phyloP scores from a whole-genome alignment of 2,888 invertebrate species.

The Hirtodrosophila cameraria region DNA sequence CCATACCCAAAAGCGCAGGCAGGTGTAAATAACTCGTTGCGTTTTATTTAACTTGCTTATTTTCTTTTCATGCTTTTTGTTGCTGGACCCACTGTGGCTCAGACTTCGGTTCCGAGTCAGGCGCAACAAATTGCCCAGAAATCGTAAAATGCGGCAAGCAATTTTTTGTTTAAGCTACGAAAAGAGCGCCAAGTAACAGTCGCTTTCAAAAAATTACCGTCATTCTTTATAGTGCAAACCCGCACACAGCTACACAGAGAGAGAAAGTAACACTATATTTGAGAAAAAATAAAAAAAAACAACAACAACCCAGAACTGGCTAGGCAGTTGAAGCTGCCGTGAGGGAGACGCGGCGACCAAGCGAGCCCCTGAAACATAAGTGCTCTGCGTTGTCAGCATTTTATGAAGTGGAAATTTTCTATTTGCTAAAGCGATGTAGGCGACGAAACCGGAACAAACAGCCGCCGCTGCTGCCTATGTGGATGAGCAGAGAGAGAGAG shows the following conservation, averaged over 20 bases:
- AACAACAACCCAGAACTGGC: constrained; percentile 31
- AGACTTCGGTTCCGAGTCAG: too few species aligned
- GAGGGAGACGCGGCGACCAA: constrained; percentile 18
- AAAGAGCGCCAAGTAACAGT: constrained; percentile 32
- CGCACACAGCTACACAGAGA: constrained; percentile 2
- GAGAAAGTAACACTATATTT: constrained; percentile 23
- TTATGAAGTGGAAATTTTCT: constrained; percentile 82
- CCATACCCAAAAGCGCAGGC: constrained; percentile 37
- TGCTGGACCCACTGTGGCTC: constrained; percentile 34
- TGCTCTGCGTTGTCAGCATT: constrained; percentile 75
- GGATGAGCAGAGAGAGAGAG: constrained; percentile 2
- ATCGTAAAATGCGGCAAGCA: constrained; percentile 72
- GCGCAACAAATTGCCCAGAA: constrained; percentile 71
- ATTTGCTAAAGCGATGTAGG: constrained; percentile 66
- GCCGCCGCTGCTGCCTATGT: constrained; percentile 31
- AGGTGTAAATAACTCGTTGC: constrained; percentile 64
- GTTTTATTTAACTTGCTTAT: constrained; percentile 59
- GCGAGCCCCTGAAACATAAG: constrained; percentile 58
- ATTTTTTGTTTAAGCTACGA: constrained; percentile 72
- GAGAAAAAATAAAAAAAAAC: constrained; percentile 26
- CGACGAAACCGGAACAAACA: constrained; percentile 74
- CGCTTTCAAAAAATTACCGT: constrained; percentile 70
- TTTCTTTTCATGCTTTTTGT: constrained; percentile 6
- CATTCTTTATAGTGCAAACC: constrained; percentile 75
- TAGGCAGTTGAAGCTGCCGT: constrained; percentile 19